Conservation (phyloP, 2,113 vertebrate species). For the Panthera leo region DNA sequence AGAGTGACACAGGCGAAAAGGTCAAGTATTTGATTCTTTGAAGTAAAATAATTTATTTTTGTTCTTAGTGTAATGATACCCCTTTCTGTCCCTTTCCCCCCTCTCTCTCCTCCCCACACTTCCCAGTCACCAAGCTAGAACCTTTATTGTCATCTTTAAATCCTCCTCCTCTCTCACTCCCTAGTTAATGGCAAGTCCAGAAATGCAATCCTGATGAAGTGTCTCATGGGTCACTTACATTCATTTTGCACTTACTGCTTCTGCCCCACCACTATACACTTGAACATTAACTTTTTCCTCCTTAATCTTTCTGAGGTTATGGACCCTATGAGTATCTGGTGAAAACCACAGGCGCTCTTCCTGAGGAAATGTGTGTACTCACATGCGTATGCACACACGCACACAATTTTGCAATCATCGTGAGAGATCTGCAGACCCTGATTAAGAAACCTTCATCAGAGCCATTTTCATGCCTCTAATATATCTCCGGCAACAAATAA, state of each 20-base stretch:
- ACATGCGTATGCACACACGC: rapidly evolving
- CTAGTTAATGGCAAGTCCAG: background rate
- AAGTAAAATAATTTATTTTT: constrained; percentile 11
- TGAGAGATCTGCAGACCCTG: background rate
- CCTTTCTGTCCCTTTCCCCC: background rate
- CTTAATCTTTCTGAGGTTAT: background rate
- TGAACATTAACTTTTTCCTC: rapidly evolving
- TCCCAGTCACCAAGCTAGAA: background rate
- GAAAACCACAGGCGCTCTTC: background rate
- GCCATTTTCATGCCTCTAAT: background rate
- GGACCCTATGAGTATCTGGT: background rate
- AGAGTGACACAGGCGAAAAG: constrained; percentile 43
- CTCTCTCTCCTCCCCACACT: background rate
- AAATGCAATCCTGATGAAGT: background rate
- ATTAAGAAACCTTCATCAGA: background rate
- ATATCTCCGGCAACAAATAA: background rate
- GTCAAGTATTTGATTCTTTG: constrained; percentile 46
- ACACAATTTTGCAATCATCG: background rate
- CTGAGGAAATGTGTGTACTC: background rate
- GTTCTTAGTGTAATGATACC: background rate
- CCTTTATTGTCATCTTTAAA: background rate
- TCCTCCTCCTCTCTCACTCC: background rate
- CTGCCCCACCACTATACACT: background rate
- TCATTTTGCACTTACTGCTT: background rate
- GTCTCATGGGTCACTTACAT: background rate